phyloP scores from a whole-genome alignment of 1,140 invertebrate genomes.

The Cryptotermes secundus region DNA sequence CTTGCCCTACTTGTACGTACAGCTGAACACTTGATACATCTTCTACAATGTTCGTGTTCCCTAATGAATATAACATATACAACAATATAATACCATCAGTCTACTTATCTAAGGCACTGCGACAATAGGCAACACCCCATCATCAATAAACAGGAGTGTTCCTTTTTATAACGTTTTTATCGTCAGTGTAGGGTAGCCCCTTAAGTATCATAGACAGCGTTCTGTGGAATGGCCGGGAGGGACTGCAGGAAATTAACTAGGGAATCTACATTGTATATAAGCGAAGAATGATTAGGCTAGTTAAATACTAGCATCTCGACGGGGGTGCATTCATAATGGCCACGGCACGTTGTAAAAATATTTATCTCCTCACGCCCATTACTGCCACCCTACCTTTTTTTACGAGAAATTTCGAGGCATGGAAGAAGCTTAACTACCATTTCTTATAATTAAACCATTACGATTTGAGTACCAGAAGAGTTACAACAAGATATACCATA shows the following conservation, averaged over 20 bases:
- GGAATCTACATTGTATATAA: constrained; percentile 17
- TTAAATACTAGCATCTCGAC: neutral
- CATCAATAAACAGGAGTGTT: neutral
- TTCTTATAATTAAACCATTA: neutral
- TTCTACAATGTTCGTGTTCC: too few species aligned
- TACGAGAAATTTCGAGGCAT: neutral
- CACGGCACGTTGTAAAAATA: constrained; percentile 11
- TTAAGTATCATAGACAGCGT: neutral
- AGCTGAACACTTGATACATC: too few species aligned
- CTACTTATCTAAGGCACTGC: too few species aligned
- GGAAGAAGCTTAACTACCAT: neutral
- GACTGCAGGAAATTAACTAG: neutral
- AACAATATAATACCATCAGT: too few species aligned
- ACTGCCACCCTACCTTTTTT: neutral
- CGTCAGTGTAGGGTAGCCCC: neutral
- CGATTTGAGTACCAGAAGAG: neutral
- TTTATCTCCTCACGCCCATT: neutral
- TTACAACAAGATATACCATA: neutral
- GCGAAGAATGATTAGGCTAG: neutral
- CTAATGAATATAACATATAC: too few species aligned
- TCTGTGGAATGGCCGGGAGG: neutral
- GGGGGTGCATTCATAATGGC: neutral
- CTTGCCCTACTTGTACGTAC: too few species aligned
- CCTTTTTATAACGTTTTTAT: neutral
- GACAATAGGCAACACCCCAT: neutral